Evolutionary conservation across 2,797 vertebrate species (phyloP), one percentile per base, ranked within the genome.

Genomic region (Rhinoraja longicauda): DNA sequence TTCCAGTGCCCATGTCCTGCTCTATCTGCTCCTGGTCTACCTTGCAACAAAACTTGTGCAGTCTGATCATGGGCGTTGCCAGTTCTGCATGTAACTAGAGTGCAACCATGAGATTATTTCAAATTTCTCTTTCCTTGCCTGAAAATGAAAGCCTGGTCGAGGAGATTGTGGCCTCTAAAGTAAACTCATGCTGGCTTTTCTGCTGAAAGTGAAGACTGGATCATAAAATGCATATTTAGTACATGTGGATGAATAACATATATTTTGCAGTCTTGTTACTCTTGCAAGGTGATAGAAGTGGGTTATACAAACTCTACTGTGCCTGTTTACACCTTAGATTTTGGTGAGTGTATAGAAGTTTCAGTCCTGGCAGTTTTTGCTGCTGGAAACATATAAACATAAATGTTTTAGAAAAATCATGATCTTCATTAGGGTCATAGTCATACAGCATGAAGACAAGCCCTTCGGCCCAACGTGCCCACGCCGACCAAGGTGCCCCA

Each of bases 331-430:
- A 67, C 1, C 59, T 59, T 45, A 88, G 84, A 88, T 88, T 67
- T 59, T 32, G 36, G 32, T 36, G 88, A 67, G 32, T n/a, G n/a
- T 36, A 32, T 67, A 77, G 17, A 88, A 36, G 53, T 32, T 15
- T 36, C 15, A 88, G 6, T 32, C n/a, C 67, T 88, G 84, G 17
- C 17, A 62, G 9, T 24, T 45, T 88, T 32, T 32, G 19, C 15
- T 88, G 84, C 62, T 67, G n/a, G 82, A 86, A 86, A 19, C 62
- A 29, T 86, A 86, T n/a, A 86, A 29, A 57, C 24, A 15, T 88
- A 64, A 88, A 64, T 32, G 59, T 88, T 88, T 32, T 17, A 13
- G 59, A 64, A 67, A n/a, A 64, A 32, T 88, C 84, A 64, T 64
- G n/a, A 88, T n/a, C 59, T 17, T 32, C 32, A 36, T 88, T 88